A percentile compares a stretch with the other conserved stretches of the same genome.
Conservation (phyloP, 2,113 vertebrate genomes). For the Gulo gulo region DNA sequence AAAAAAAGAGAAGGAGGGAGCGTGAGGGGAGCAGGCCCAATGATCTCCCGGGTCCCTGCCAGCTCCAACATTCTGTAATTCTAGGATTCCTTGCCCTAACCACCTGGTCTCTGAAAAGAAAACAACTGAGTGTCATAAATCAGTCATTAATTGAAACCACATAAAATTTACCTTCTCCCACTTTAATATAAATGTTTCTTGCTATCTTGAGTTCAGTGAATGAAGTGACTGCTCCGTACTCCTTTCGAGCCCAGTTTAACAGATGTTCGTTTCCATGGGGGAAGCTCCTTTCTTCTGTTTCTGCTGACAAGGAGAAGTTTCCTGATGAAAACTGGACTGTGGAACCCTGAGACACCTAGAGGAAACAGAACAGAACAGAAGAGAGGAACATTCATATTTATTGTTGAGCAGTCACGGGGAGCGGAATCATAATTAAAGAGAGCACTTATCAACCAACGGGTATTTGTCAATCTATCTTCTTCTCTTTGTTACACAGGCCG, state of each 20-base stretch:
- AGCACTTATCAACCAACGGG: background rate
- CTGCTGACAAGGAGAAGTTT: constrained; percentile 88
- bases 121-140: background rate
- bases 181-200: constrained; percentile 95
- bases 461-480: background rate
- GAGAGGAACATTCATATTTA: constrained; percentile 26
- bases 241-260: constrained; percentile 91
- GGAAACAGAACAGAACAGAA: constrained; percentile 65
- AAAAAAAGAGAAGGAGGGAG: background rate
- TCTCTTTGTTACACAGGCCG: background rate
- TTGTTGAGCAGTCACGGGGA: background rate
- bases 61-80: background rate
- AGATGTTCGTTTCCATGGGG: constrained; percentile 92
- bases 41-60: background rate
- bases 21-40: background rate
- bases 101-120: constrained; percentile 34
- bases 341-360: constrained; percentile 91
- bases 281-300: constrained; percentile 84
- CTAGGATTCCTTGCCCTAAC: background rate
- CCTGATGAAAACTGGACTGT: constrained; percentile 86
- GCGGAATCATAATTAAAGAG: background rate
- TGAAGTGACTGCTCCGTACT: constrained; percentile 94
- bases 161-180: constrained; percentile 93
- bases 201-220: constrained; percentile 96
- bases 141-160: background rate